phyloP scores from a whole-genome alignment of 2,113 vertebrate species.

The Zeus faber region DNA sequence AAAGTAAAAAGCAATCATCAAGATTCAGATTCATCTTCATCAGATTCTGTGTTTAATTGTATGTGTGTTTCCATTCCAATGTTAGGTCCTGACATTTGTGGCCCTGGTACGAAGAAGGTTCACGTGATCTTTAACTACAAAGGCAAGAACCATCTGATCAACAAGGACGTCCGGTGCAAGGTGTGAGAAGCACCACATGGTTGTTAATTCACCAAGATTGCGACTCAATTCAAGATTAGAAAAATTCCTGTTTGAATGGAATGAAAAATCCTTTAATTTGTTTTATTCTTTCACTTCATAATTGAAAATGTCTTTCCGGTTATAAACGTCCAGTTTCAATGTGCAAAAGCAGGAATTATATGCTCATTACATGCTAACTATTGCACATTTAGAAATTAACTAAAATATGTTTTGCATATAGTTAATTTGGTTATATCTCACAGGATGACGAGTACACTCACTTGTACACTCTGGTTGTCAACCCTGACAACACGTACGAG shows the following conservation, averaged over 20 bases:
- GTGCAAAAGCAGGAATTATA: too few relatives aligned
- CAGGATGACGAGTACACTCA: conserved; percentile 84
- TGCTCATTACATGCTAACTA: too few relatives aligned
- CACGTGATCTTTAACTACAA: conserved; percentile 84
- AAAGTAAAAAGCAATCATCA: background rate
- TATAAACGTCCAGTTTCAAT: too few relatives aligned
- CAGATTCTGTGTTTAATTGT: too few relatives aligned
- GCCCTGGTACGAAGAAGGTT: conserved; percentile 85
- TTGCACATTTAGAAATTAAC: too few relatives aligned
- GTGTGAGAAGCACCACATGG: conserved; percentile 49
- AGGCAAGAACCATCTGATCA: conserved; percentile 84
- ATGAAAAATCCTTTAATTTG: background rate
- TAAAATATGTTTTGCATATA: background rate
- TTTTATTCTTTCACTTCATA: background rate
- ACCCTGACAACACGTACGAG: conserved; percentile 83
- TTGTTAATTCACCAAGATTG: background rate
- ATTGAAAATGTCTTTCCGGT: background rate
- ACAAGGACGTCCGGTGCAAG: conserved; percentile 84
- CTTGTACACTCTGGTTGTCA: conserved; percentile 81
- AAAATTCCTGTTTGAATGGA: too few relatives aligned
- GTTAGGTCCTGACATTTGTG: conserved; percentile 86
- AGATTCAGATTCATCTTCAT: too few relatives aligned
- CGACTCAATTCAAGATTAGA: too few relatives aligned
- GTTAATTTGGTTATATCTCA: background rate
- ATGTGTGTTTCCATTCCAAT: too few relatives aligned